These are phyloP conservation scores for Galago senegalensis DNA, from an alignment of 2,797 vertebrate species.

Conservation along the genomic window DNA sequence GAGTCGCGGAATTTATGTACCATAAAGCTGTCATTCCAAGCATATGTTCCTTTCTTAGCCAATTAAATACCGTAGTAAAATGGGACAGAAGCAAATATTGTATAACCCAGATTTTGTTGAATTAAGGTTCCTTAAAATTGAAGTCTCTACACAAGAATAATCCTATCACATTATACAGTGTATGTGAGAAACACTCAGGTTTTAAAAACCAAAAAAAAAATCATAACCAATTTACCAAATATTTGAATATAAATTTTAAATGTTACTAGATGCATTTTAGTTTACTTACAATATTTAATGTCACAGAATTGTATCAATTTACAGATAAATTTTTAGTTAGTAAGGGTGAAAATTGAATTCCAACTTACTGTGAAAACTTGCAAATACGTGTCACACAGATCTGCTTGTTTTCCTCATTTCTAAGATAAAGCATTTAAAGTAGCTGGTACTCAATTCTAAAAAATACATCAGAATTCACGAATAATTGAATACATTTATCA, in stretches of 20 bases:
- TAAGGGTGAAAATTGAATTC: neutral
- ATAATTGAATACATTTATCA: neutral
- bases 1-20: conserved; percentile 46
- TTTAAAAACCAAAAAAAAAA: neutral
- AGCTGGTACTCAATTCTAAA: neutral
- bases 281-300: conserved; percentile 4
- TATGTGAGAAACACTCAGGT: neutral
- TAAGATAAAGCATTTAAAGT: neutral
- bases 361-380: neutral
- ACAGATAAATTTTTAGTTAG: neutral
- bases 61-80: conserved; percentile 35
- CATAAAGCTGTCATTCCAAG: conserved; percentile 63
- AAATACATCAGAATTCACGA: neutral
- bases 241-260: neutral
- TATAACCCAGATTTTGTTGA: neutral
- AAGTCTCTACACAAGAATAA: neutral
- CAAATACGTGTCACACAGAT: neutral
- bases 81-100: neutral
- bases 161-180: neutral
- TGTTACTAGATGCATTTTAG: neutral
- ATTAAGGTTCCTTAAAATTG: conserved; percentile 49
- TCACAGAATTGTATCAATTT: neutral
- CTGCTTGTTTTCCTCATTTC: neutral
- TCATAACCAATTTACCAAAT: neutral
- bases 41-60: neutral